These are phyloP conservation scores for Brachionus rotundiformis DNA, from an alignment of 1,140 invertebrate species.

Conservation along the genomic window DNA sequence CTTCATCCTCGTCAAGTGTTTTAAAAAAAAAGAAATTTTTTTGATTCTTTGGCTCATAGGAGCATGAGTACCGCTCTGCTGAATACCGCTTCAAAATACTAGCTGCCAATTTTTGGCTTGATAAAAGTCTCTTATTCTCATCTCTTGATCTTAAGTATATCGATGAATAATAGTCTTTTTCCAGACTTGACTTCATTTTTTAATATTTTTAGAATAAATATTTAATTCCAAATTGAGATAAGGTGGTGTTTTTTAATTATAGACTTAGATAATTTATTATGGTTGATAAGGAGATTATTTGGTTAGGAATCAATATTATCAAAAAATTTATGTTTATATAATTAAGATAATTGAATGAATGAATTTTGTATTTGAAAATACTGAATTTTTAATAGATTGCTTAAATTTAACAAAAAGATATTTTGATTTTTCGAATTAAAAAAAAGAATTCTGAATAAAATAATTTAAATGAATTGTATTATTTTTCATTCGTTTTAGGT, in stretches of 20 bases:
- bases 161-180: neutral
- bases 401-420: too few species aligned
- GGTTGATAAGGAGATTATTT: constrained; percentile 12
- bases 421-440: too few species aligned
- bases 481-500: too few species aligned
- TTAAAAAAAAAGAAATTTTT: neutral
- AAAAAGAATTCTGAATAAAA: too few species aligned
- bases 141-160: neutral
- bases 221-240: neutral
- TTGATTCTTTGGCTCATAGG: neutral
- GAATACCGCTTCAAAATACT: constrained; percentile 23
- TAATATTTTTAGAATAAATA: neutral
- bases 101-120: neutral
- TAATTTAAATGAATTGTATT: too few species aligned
- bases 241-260: neutral
- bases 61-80: neutral
- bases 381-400: too few species aligned
- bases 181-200: constrained; percentile 4
- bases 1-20: neutral
- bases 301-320: too few species aligned
- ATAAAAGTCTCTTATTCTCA: neutral
- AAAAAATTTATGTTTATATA: too few species aligned
- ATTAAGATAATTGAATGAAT: too few species aligned
- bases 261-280: neutral
- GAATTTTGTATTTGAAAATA: too few species aligned